Base-by-base conservation (phyloP, 2,113 vertebrate genomes). In the Haplochromis vanheusdeni region DNA sequence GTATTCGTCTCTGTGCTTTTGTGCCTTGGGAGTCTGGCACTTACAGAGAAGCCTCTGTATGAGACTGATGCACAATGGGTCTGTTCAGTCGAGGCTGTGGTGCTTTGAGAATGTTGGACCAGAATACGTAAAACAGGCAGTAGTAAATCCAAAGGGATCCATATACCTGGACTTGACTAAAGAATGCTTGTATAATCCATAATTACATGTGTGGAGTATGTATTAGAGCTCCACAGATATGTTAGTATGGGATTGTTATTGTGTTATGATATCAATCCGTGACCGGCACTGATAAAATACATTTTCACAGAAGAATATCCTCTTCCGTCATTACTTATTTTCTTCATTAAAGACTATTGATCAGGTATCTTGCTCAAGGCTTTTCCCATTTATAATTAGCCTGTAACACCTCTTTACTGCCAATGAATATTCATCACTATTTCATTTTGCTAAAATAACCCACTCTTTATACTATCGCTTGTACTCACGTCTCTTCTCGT, bases 401-500 rank as follows among this genome's bases (percentile, higher is more conserved):
- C 47, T 70, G 21, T 26, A 83, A 60, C 13, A 37, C 80, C 37
- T 82, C 81, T 70, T 88, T 21, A 45, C 7, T 21, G 21, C 19
- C 28, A 37, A 37, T 86, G 16, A 85, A 65, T 80, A 83, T 89
- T 87, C 51, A 70, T 80, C 47, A 55, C 5, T 3, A 31, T 60
- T 90, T 56, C 21, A 55, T 60, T 33, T 16, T 37, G 16, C 35
- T 79, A 51, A 45, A 62, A 45, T 62, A 14, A 3, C 16, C 49
- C 35, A 45, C 16, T 55, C 31, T 54, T 37, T 16, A 2, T 75
- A 7, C n/a, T 35, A 65, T 33, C 55, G 23, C 11, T 26, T 21
- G 49, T 82, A 98, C 98, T 98, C 94, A 99, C 98, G 98, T 95
- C 98, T 96, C 92, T 97, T 97, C 93, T 99, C 98, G 0, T 97